These are phyloP conservation scores for Hippoglossus hippoglossus DNA, from an alignment of 2,797 vertebrate species.

Conservation along the genomic window DNA sequence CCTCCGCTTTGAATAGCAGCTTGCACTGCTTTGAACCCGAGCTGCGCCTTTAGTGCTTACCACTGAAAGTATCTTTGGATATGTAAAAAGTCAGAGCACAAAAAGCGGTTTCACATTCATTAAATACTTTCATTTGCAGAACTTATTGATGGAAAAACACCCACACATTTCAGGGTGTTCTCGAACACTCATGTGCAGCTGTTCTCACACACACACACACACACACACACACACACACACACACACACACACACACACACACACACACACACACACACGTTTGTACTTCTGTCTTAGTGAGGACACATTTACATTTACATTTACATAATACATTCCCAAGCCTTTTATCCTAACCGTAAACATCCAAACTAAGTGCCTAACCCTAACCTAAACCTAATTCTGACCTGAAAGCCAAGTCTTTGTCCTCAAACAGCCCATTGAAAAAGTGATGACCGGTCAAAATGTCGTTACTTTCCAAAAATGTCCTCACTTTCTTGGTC, in stretches of 20 bases:
- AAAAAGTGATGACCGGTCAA: too few relatives aligned
- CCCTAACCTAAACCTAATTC: too few relatives aligned
- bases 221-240: not conserved
- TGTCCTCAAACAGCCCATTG: too few relatives aligned
- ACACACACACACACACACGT: too few relatives aligned
- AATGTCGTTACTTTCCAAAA: too few relatives aligned
- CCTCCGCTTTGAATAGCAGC: constrained; percentile 14
- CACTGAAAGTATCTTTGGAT: not conserved
- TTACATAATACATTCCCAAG: too few relatives aligned
- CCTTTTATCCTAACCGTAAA: too few relatives aligned
- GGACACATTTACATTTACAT: too few relatives aligned
- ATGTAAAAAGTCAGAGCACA: constrained; percentile 14
- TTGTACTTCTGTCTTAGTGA: too few relatives aligned
- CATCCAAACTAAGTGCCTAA: too few relatives aligned
- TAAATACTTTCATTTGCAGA: constrained; percentile 46
- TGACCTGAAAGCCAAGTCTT: too few relatives aligned
- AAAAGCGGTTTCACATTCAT: constrained; percentile 22
- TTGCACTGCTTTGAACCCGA: constrained; percentile 19
- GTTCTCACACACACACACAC: constrained; percentile 10
- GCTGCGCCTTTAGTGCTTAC: constrained; percentile 2
- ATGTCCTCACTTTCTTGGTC: too few relatives aligned
- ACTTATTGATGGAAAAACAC: constrained; percentile 42
- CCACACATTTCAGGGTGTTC: constrained; percentile 40
- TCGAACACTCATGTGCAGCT: constrained; percentile 21
- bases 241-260: constrained; percentile 2